Evolutionary conservation across 1,140 invertebrate species (phyloP).

Genomic region (Thaumatotibia leucotreta): DNA sequence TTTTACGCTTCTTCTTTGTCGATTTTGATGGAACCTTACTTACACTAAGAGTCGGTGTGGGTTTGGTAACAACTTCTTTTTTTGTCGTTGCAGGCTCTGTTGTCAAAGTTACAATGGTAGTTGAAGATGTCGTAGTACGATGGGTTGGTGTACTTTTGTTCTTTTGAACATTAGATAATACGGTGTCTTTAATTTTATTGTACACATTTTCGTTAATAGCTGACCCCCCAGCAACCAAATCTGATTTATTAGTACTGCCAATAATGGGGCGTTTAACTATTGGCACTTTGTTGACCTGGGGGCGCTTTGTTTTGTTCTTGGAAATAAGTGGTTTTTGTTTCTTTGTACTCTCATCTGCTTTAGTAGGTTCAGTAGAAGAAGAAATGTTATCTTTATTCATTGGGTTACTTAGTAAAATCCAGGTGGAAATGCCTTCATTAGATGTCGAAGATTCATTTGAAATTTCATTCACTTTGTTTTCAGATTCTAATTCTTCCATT

Average conservation of each 20-base stretch:
- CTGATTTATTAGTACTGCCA: slow-evolving; percentile 71
- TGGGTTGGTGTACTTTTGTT: slow-evolving; percentile 57
- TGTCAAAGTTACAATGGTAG: slow-evolving; percentile 37
- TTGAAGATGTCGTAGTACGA: slow-evolving; percentile 31
- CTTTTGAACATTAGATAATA: slow-evolving; percentile 69
- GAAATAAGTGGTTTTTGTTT: slow-evolving; percentile 50
- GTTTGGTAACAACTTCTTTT: slow-evolving; percentile 32
- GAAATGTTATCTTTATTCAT: slow-evolving; percentile 42
- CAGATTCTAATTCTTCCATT: slow-evolving; percentile 72
- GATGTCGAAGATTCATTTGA: slow-evolving; percentile 77
- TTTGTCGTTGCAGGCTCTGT: slow-evolving; percentile 45
- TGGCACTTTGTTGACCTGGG: slow-evolving; percentile 42
- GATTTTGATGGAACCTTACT: slow-evolving; percentile 46
- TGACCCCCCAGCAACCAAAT: slow-evolving; percentile 69
- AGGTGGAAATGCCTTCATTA: slow-evolving; percentile 83
- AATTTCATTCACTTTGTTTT: slow-evolving; percentile 66
- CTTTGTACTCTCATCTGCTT: slow-evolving; percentile 49
- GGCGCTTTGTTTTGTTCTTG: slow-evolving; percentile 62
- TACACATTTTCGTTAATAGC: slow-evolving; percentile 73
- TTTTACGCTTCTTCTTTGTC: slow-evolving; percentile 62
- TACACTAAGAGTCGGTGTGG: slow-evolving; percentile 24
- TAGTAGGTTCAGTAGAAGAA: slow-evolving; percentile 55
- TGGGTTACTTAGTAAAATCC: slow-evolving; percentile 82
- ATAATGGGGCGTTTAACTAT: slow-evolving; percentile 55
- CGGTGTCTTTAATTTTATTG: slow-evolving; percentile 74